Base-by-base conservation (phyloP, 1,140 invertebrate genomes). In the Helicoverpa armigera region DNA sequence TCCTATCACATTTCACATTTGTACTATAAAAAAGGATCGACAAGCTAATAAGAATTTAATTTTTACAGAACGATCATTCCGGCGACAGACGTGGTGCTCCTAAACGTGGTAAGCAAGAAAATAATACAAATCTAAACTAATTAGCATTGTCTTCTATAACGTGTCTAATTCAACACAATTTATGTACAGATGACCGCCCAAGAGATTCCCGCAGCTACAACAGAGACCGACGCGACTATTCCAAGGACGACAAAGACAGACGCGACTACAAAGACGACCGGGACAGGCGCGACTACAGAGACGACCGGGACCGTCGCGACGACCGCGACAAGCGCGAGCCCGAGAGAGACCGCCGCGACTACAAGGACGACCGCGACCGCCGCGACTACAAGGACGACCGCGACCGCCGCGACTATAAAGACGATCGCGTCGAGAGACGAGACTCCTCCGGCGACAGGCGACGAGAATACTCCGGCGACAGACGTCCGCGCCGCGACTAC, bases 11-110 rank as follows among this genome's bases (percentile, higher is more conserved):
- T 23, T 43, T 14, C 4, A 35, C 7, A 12, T 18, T 4, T 14
- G 48, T 11, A n/a, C 0, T 69, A 58, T 82, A 12, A 73, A 50
- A 72, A 29, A n/a, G 11, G 3, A 48, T 14, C 13, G 16, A 67
- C 12, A 16, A n/a, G 74, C 14, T 61, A 31, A 73, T 51, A 13
- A 61, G 43, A 16, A 58, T 70, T 79, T 13, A 79, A 50, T 87
- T 56, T 53, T 81, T 85, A 53, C 85, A 94, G 93, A 92, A 89
- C 84, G 93, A 94, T 83, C 88, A 93, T 87, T 93, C 92, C n/a
- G 91, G 89, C 51, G 93, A 94, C 58, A 91, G 92, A 80, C 91
- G 93, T 53, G 85, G 82, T n/a, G 89, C 86, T 23, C 58, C 90
- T 1, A 90, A 92, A 87, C 90, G 92, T 53, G 92, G 94, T 93